These are phyloP conservation scores for Chaetoderma sp. DNA, from an alignment of 2,888 invertebrate species.

Conservation along the genomic window DNA sequence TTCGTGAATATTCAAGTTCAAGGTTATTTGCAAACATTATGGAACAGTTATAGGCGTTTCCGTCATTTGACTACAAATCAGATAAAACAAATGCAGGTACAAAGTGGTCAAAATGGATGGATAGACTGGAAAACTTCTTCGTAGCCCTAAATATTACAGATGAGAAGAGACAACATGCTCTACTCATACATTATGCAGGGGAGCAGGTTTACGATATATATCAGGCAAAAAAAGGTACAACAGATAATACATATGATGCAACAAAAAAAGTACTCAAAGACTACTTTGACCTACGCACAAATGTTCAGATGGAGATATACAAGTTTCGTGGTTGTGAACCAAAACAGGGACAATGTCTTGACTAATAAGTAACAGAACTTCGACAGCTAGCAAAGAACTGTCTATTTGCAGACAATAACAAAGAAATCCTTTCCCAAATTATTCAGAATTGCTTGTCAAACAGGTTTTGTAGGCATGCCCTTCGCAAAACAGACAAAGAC, in stretches of 20 bases:
- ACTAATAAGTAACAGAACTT: conserved; percentile 39
- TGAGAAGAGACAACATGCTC: background rate
- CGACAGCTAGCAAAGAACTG: conserved; percentile 31
- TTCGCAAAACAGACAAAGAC: conserved; percentile 26
- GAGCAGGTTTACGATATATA: background rate
- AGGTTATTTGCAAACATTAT: too few species aligned
- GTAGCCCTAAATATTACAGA: background rate
- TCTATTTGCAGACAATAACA: conserved; percentile 26
- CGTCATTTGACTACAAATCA: background rate
- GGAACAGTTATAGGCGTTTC: background rate
- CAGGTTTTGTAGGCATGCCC: conserved; percentile 29
- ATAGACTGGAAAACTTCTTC: background rate
- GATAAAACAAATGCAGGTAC: background rate
- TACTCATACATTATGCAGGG: background rate
- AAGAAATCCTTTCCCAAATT: conserved; percentile 33
- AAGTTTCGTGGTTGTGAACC: conserved; percentile 34
- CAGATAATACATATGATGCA: background rate
- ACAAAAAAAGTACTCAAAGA: background rate
- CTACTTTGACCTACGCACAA: background rate
- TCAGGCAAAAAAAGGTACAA: background rate
- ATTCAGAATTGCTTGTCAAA: conserved; percentile 39
- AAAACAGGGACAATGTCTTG: conserved; percentile 26
- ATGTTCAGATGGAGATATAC: conserved; percentile 34
- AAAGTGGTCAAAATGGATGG: background rate
- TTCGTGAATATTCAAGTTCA: too few species aligned